phyloP scores from a whole-genome alignment of 2,797 vertebrate genomes.

The Squalus acanthias region DNA sequence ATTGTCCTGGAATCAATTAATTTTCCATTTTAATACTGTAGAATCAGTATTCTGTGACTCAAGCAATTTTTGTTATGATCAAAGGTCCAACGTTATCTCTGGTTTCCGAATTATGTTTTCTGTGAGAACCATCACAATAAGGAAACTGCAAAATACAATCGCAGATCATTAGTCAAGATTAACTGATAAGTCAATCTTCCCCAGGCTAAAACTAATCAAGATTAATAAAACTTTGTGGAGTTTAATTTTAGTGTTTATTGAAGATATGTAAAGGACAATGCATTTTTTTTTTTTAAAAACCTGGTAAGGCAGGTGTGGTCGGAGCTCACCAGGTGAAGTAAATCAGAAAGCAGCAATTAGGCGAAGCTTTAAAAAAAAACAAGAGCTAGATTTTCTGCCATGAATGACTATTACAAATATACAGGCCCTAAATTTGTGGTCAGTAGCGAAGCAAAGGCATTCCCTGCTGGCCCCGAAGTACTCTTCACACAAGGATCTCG shows the following conservation, averaged over 20 bases:
- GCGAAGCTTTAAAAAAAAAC: neutral
- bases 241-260: neutral
- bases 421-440: neutral
- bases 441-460: too few relatives aligned
- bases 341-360: neutral
- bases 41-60: neutral
- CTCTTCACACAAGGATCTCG: too few relatives aligned
- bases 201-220: neutral
- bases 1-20: neutral
- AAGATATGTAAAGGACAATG: neutral
- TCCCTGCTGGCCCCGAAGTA: too few relatives aligned
- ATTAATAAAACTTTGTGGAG: neutral
- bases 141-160: conserved; percentile 58
- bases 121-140: conserved; percentile 64
- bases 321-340: neutral
- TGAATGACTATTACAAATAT: neutral
- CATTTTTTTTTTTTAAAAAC: neutral
- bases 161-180: conserved; percentile 14
- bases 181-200: neutral
- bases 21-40: neutral
- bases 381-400: neutral
- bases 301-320: neutral
- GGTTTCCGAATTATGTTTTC: conserved; percentile 67
- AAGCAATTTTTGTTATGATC: conserved; percentile 61
- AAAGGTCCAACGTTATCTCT: conserved; percentile 72